phyloP scores from a whole-genome alignment of 1,140 invertebrate genomes.

The Euura lappo region DNA sequence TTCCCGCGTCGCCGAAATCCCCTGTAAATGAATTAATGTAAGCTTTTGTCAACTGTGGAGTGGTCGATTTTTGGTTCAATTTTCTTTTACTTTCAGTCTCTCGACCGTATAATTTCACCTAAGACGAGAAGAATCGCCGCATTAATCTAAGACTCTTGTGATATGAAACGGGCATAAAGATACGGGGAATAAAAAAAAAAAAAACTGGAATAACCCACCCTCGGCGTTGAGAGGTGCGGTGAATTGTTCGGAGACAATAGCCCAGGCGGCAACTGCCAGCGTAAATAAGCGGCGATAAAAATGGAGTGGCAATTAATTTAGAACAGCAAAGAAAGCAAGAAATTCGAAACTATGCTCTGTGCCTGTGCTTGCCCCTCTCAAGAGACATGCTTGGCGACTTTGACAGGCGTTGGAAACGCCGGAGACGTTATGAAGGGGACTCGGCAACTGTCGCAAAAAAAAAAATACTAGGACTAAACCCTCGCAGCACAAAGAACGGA shows the following conservation, averaged over 20 bases:
- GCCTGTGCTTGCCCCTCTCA: conserved; percentile 18
- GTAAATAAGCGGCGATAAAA: conserved; percentile 50
- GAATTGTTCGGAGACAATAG: conserved; percentile 38
- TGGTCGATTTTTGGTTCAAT: background rate
- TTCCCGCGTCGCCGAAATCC: too few relatives aligned
- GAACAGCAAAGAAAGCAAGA: conserved; percentile 28
- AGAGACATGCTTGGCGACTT: conserved; percentile 28
- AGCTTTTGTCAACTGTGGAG: too few relatives aligned
- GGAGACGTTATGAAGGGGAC: conserved; percentile 38
- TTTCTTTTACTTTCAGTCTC: background rate
- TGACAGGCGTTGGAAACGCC: conserved; percentile 30
- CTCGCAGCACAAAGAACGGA: conserved; percentile 21
- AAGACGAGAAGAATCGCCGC: background rate
- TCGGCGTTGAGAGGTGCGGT: background rate
- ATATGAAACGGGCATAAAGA: background rate
- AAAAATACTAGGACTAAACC: background rate
- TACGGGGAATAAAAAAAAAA: background rate
- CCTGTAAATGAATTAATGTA: too few relatives aligned
- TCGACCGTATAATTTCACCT: background rate
- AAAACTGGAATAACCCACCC: background rate
- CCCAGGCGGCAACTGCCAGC: conserved; percentile 40
- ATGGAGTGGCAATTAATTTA: conserved; percentile 50
- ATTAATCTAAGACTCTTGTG: background rate
- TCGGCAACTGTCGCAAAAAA: conserved; percentile 9
- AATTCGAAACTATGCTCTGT: background rate